Percentiles rank a stretch among this genome's conserved stretches.
Evolutionary conservation across 2,888 invertebrate species (phyloP).

Genomic region (Drosophila picticornis): DNA sequence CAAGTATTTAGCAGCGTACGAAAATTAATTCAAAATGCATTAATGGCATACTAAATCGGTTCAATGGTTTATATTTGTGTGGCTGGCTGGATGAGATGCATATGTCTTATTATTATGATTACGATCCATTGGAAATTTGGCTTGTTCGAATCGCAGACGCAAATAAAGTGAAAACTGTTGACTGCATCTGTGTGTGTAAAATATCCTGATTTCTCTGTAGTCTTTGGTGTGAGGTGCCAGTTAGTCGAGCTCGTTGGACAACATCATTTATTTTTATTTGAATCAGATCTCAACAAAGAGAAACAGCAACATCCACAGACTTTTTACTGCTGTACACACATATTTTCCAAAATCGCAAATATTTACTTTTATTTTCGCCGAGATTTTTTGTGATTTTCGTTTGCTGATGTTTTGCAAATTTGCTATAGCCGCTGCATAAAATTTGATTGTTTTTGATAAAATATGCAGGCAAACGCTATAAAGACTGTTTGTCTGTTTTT

Average conservation of each 20-base stretch:
- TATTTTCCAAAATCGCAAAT: slow-evolving; percentile 1
- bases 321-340: neutral
- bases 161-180: neutral
- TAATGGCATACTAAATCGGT: neutral
- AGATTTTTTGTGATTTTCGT: slow-evolving; percentile 16
- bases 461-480: slow-evolving; percentile 66
- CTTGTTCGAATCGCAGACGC: neutral
- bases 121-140: neutral
- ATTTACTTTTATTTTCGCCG: slow-evolving; percentile 25
- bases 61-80: neutral
- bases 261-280: neutral
- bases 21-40: neutral
- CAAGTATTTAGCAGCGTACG: neutral
- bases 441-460: slow-evolving; percentile 70
- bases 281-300: neutral
- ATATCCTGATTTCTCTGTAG: neutral
- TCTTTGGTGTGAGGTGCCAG: neutral
- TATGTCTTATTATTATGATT: neutral
- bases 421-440: slow-evolving; percentile 37
- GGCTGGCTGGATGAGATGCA: neutral
- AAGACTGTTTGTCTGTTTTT: slow-evolving; percentile 50
- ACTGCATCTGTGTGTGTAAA: neutral
- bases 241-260: neutral
- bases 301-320: neutral
- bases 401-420: slow-evolving; percentile 36